Evolutionary conservation across 2,113 vertebrate species (phyloP).

Genomic region (Callospermophilus lateralis): DNA sequence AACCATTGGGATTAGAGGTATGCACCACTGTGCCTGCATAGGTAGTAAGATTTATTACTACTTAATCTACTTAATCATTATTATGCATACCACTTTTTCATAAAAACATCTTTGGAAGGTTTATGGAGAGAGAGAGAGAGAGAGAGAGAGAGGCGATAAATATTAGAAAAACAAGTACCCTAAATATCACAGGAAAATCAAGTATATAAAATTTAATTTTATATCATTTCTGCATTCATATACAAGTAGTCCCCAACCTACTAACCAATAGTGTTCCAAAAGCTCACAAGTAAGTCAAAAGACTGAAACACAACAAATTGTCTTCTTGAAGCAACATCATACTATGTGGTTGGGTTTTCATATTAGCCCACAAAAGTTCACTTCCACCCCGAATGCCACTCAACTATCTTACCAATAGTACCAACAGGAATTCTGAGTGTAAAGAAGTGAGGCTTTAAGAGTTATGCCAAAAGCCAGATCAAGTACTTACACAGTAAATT

Average conservation of each 20-base stretch:
- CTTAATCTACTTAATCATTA: too few relatives aligned
- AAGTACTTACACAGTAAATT: conserved; percentile 16
- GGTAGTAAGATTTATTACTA: neutral
- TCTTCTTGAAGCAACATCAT: neutral
- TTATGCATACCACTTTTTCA: neutral
- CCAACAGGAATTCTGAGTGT: neutral
- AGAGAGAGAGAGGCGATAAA: neutral
- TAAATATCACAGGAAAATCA: neutral
- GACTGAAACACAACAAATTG: neutral
- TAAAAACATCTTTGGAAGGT: neutral
- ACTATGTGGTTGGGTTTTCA: neutral
- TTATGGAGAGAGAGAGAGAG: neutral
- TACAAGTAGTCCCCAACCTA: neutral
- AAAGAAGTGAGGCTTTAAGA: neutral
- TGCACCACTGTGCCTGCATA: neutral
- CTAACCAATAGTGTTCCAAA: neutral
- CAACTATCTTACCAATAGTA: neutral
- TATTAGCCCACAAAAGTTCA: neutral
- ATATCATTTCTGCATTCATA: conserved; percentile 10
- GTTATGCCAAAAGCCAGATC: neutral
- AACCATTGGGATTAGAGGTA: too few relatives aligned
- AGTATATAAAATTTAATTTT: neutral
- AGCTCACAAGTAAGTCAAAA: neutral
- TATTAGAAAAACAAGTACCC: neutral
- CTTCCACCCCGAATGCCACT: neutral